Evolutionary conservation across 53 echinoderm and acorn worm species (phyloP).

Genomic region (Patiria pectinifera): DNA sequence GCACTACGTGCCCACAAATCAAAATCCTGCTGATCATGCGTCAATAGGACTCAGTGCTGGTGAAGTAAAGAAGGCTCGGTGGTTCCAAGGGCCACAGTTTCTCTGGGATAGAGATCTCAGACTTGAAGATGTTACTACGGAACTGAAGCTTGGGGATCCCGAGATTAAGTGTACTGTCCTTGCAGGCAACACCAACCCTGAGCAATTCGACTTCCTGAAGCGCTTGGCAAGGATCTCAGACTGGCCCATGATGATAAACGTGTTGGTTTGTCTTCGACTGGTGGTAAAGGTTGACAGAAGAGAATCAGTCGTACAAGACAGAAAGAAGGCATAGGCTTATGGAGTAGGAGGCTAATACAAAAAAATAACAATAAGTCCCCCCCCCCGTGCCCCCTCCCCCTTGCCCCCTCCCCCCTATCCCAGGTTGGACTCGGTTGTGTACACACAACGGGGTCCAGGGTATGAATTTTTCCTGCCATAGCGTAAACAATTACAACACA

Average conservation of each 20-base stretch:
- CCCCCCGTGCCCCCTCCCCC: too few species aligned
- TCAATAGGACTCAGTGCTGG: slow-evolving; percentile 26
- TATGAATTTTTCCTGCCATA: too few species aligned
- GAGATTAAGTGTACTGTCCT: slow-evolving; percentile 46
- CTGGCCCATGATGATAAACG: not conserved
- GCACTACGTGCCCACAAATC: slow-evolving; percentile 59
- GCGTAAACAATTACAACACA: too few species aligned
- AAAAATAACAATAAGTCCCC: too few species aligned
- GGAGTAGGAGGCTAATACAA: too few species aligned
- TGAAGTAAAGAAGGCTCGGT: not conserved
- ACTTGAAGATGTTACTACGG: not conserved
- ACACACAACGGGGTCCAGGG: too few species aligned
- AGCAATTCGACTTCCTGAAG: not conserved
- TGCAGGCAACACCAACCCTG: not conserved
- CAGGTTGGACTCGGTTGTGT: too few species aligned
- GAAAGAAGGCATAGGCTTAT: too few species aligned
- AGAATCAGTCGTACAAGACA: too few species aligned
- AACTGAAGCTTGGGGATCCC: slow-evolving; percentile 53
- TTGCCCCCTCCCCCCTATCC: too few species aligned
- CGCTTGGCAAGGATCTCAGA: not conserved
- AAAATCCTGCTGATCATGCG: slow-evolving; percentile 57
- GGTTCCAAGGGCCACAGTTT: slow-evolving; percentile 52
- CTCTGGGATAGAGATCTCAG: slow-evolving; percentile 42
- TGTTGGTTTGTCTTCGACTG: not conserved
- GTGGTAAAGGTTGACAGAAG: too few species aligned